Conservation (phyloP, 1,140 invertebrate species). For the Protaetia brevitarsis region DNA sequence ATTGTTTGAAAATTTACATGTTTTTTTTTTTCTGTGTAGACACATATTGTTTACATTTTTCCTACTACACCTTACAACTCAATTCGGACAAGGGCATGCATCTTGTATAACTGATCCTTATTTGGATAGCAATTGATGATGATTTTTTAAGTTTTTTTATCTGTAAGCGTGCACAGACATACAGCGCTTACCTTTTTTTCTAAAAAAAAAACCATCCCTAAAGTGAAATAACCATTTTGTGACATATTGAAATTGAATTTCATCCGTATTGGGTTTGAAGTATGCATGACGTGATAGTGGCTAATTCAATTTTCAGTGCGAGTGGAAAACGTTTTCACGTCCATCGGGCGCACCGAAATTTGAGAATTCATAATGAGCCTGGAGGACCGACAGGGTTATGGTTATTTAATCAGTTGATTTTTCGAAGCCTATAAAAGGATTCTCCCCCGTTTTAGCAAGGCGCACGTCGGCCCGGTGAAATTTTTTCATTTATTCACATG, state of each 20-base stretch:
- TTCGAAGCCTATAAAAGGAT: background rate
- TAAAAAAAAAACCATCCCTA: too few relatives aligned
- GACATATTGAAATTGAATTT: background rate
- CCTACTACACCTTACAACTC: too few relatives aligned
- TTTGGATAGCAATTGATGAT: too few relatives aligned
- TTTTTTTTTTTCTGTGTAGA: too few relatives aligned
- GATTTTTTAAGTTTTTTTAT: too few relatives aligned
- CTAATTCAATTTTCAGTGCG: background rate
- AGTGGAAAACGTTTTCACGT: background rate
- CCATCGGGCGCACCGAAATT: background rate
- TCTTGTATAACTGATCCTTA: too few relatives aligned
- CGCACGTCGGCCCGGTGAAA: background rate
- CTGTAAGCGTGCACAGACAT: too few relatives aligned
- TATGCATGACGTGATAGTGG: background rate
- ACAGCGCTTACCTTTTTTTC: too few relatives aligned
- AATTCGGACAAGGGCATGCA: too few relatives aligned
- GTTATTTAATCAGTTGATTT: background rate
- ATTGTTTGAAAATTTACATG: too few relatives aligned
- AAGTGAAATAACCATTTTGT: background rate
- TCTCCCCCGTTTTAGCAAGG: background rate
- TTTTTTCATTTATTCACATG: conserved; percentile 19
- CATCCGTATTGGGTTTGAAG: background rate
- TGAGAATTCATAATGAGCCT: background rate
- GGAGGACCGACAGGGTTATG: background rate
- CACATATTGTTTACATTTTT: too few relatives aligned